Evolutionary conservation across 2,888 invertebrate genomes (phyloP).

Genomic region (Hyppa rectilinea): DNA sequence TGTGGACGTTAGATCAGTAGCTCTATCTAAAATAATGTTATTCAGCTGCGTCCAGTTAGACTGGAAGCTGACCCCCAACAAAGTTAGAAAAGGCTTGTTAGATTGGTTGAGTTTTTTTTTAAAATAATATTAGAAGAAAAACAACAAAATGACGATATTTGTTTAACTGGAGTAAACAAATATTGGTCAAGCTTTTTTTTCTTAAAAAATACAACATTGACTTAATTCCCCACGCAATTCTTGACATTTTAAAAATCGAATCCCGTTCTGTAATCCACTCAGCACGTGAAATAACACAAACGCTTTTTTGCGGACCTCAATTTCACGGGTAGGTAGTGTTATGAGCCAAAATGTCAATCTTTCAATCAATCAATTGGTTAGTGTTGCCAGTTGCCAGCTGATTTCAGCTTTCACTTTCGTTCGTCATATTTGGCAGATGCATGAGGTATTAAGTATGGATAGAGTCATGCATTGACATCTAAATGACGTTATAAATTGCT

Average conservation of each 20-base stretch:
- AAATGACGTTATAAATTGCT: conserved; percentile 36
- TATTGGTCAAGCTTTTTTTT: not conserved
- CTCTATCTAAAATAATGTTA: too few species aligned
- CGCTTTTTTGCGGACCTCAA: conserved; percentile 20
- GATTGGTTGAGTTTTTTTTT: too few species aligned
- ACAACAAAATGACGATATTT: not conserved
- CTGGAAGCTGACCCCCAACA: too few species aligned
- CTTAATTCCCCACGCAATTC: conserved; percentile 15
- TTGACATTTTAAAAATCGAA: conserved; percentile 49
- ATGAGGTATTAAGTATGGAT: conserved; percentile 7
- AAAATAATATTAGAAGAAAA: not conserved
- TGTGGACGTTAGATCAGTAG: too few species aligned
- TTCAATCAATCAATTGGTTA: conserved; percentile 44
- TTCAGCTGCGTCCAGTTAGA: too few species aligned
- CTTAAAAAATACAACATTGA: not conserved
- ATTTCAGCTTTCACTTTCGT: conserved; percentile 45
- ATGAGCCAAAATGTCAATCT: conserved; percentile 61
- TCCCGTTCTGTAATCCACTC: conserved; percentile 11
- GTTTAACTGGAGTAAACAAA: not conserved
- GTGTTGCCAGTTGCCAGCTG: conserved; percentile 30
- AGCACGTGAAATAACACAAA: conserved; percentile 18
- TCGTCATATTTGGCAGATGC: conserved; percentile 45
- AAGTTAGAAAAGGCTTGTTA: too few species aligned
- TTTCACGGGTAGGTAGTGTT: conserved; percentile 30
- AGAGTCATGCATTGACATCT: conserved; percentile 17